Evolutionary conservation across 2,888 invertebrate genomes (phyloP), one percentile per base, ranked within the genome.

Genomic region (Andrena chrysosceles): DNA sequence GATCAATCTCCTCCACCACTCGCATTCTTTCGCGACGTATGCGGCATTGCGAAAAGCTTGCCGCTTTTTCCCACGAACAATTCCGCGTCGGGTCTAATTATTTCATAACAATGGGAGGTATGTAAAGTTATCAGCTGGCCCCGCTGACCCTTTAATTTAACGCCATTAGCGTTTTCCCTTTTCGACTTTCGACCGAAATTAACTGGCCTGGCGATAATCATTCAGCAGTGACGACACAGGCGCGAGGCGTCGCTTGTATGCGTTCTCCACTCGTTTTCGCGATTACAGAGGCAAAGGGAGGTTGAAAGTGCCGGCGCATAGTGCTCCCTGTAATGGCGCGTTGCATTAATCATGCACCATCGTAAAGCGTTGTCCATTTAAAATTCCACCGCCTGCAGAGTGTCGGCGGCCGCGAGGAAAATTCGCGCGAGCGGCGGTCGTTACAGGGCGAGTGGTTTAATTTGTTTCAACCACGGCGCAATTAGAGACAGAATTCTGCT

Each of bases 271-370:
- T 26, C 67, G 71, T 74, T 82, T 48, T 62, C 60, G 29, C 67
- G 82, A 66, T 74, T 80, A 74, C 42, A 20, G 48, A 8, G 59
- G 35, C 26, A 5, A 10, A n/a, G 48, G 26, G 70, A 13, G 49
- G 49, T 49, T 13, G n/a, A 29, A 70, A 33, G 54, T 10, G 67
- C 13, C 54, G 49, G 33, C 49, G 42, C 62, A 60, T 63, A 49
- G 54, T 52, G 68, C 68, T 20, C 49, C 54, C 56, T 81, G 62
- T 82, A 82, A 82, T 75, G 62, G 71, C 81, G 31, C 33, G 74
- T 78, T 81, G 70, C 82, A 81, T 82, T 82, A 82, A 82, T 81
- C 81, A 71, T 74, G 74, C 82, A 82, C 48, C 68, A 71, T 70
- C 66, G 81, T 67, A 71, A 82, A 82, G 74, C 66, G 74, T 73